Conservation (phyloP, 2,797 vertebrate species). For the Avahi laniger region DNA sequence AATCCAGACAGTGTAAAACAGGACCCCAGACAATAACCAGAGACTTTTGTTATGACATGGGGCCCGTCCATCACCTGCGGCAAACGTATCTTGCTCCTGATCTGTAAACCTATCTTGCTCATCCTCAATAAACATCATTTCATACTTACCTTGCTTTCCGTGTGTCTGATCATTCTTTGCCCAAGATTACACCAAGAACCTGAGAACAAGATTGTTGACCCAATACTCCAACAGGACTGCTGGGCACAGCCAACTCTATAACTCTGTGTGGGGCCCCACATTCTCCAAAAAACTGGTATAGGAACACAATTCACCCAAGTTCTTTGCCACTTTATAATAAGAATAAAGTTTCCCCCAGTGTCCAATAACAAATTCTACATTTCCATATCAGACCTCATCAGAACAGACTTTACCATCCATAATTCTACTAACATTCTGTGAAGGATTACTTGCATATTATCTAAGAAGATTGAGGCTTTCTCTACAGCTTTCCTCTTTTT, state of each 20-base stretch:
- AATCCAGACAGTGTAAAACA: too few species aligned
- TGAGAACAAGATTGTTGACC: too few species aligned
- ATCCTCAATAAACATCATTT: too few species aligned
- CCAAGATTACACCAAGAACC: too few species aligned
- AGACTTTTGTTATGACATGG: too few species aligned
- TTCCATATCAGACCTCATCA: not conserved
- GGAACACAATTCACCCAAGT: not conserved
- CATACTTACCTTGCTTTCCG: too few species aligned
- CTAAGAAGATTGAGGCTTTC: not conserved
- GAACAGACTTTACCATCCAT: not conserved
- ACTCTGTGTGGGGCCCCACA: not conserved
- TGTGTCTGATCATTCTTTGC: too few species aligned
- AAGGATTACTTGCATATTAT: not conserved
- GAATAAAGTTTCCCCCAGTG: not conserved
- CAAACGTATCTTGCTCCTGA: too few species aligned
- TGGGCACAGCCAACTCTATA: not conserved
- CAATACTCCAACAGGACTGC: not conserved
- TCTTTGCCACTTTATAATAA: not conserved
- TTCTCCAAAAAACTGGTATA: not conserved
- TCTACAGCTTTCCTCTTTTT: not conserved
- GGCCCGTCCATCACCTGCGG: too few species aligned
- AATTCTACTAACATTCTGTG: not conserved
- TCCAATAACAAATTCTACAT: not conserved
- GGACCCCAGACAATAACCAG: too few species aligned
- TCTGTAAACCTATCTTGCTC: too few species aligned